A percentile compares a stretch with the other conserved stretches of the same genome.
Evolutionary conservation across 2,888 invertebrate genomes (phyloP).

Genomic region (Cosmopolites sordidus): DNA sequence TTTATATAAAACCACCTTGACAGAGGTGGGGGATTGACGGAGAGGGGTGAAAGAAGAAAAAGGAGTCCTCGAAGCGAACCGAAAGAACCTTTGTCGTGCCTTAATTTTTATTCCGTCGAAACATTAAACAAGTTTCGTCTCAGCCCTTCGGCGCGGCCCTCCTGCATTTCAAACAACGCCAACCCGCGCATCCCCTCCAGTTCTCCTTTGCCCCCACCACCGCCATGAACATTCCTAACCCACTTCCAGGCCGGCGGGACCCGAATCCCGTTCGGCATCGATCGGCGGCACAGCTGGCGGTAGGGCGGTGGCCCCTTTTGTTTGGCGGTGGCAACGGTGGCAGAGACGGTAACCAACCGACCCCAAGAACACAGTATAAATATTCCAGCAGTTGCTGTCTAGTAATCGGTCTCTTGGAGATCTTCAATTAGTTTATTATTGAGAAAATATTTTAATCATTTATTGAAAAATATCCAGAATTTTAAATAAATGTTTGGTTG

Average conservation of each 20-base stretch:
- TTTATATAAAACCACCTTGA: no score
- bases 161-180: constrained; percentile 19
- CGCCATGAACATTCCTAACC: constrained; percentile 7
- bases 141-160: neutral
- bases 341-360: no score
- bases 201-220: no score
- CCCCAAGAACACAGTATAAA: no score
- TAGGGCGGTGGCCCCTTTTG: constrained; percentile 43
- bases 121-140: neutral
- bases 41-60: neutral
- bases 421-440: no score
- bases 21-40: no score
- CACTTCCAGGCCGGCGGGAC: constrained; percentile 2
- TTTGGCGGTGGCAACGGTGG: constrained; percentile 4
- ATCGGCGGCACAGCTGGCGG: constrained; percentile 47
- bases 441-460: no score
- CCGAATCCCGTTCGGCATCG: constrained; percentile 32
- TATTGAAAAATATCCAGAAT: no score
- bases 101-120: neutral
- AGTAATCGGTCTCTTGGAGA: no score
- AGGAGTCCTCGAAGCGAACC: neutral
- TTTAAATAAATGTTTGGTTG: no score
- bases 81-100: neutral
- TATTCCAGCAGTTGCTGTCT: no score
- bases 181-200: constrained; percentile 5